Evolutionary conservation across 2,797 vertebrate genomes (phyloP).

Genomic region (Scarus forsteni): DNA sequence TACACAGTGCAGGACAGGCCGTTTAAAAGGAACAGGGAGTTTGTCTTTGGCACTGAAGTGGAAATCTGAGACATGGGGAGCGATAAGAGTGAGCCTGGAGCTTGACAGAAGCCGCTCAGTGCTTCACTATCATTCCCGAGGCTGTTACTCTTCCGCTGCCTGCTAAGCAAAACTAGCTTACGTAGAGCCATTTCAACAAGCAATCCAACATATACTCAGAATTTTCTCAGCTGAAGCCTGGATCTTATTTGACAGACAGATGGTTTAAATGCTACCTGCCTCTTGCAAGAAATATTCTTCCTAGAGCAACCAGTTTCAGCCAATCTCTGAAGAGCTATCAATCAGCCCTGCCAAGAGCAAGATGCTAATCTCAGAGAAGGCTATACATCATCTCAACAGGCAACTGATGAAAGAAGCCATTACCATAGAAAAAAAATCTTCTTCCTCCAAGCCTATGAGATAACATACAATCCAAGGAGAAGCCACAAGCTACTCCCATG

Average conservation of each 20-base stretch:
- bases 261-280: conserved; percentile 20
- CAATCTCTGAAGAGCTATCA: conserved; percentile 42
- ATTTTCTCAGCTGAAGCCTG: conserved; percentile 13
- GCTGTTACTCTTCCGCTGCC: conserved; percentile 25
- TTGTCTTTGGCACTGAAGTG: conserved; percentile 43
- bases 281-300: conserved; percentile 32
- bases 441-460: conserved; percentile 29
- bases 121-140: conserved; percentile 40
- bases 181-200: conserved; percentile 10
- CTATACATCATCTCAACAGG: conserved; percentile 54
- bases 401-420: conserved; percentile 22
- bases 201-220: background rate
- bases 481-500: conserved; percentile 9
- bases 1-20: conserved; percentile 41
- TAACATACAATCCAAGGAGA: conserved; percentile 23
- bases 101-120: conserved; percentile 39
- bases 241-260: conserved; percentile 34
- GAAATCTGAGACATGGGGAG: conserved; percentile 52
- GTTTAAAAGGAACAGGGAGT: conserved; percentile 51
- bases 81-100: conserved; percentile 51
- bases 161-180: conserved; percentile 9
- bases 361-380: conserved; percentile 42
- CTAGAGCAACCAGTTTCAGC: conserved; percentile 20
- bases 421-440: background rate
- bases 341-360: conserved; percentile 49